Evolutionary conservation across 2,888 invertebrate genomes (phyloP).

Genomic region (Oconnorella tubifera): DNA sequence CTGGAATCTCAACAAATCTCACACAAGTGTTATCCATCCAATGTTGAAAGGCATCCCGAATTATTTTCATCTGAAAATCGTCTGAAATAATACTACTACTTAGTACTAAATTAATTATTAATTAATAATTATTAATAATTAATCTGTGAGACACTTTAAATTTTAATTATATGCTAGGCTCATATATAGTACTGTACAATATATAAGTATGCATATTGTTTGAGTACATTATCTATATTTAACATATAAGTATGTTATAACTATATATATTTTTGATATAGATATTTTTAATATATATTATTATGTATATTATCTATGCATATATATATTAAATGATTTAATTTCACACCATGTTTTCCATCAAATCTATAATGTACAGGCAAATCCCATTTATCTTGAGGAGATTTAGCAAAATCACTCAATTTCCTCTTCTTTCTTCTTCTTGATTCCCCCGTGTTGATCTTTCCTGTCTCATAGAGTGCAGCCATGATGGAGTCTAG

Average conservation of each 20-base stretch:
- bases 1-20: conserved; percentile 20
- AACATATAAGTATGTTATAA: no score
- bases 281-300: neutral
- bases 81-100: no score
- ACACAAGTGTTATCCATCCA: conserved; percentile 28
- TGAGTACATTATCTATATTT: no score
- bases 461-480: neutral
- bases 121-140: no score
- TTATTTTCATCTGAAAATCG: conserved; percentile 13
- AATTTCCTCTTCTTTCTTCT: conserved; percentile 10
- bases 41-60: conserved; percentile 24
- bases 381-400: conserved; percentile 16
- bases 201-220: no score
- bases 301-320: neutral
- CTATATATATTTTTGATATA: neutral
- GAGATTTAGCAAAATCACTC: conserved; percentile 4
- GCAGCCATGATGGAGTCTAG: neutral
- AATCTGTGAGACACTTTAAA: no score
- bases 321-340: neutral
- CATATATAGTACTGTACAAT: no score
- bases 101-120: neutral
- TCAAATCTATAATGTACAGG: conserved; percentile 27
- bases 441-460: neutral
- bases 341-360: conserved; percentile 14
- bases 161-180: no score